A percentile compares a stretch with the other conserved stretches of the same genome.
These are phyloP conservation scores for Climacteris rufus DNA, from an alignment of 2,113 vertebrate genomes.

Conservation along the genomic window DNA sequence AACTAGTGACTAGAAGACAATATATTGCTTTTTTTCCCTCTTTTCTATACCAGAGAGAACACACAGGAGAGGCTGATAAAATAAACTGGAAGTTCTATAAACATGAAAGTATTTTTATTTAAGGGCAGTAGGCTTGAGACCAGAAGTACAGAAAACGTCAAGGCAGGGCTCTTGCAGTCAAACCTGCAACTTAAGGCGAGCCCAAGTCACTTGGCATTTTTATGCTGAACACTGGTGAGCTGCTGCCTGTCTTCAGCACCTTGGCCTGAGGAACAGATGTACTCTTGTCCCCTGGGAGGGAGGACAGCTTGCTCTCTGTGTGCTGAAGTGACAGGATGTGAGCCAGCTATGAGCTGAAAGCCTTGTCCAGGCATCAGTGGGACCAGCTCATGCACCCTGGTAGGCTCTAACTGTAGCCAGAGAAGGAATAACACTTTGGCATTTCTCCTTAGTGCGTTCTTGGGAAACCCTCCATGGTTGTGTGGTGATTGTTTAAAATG, in stretches of 20 bases:
- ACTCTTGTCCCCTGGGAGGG: not conserved
- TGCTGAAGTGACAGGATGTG: not conserved
- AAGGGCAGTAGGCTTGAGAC: not conserved
- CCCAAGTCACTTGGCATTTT: not conserved
- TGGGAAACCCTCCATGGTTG: not conserved
- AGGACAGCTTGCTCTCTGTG: not conserved
- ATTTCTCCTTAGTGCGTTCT: not conserved
- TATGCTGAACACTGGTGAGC: not conserved
- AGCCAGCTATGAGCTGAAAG: not conserved
- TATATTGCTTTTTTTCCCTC: not conserved
- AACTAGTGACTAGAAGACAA: conserved; percentile 20
- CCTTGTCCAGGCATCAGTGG: not conserved
- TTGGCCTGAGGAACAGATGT: conserved; percentile 20
- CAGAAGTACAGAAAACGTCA: not conserved
- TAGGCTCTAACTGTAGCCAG: not conserved
- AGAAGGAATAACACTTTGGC: not conserved
- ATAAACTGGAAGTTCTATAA: not conserved
- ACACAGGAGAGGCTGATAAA: not conserved
- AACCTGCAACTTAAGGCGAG: not conserved
- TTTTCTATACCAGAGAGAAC: not conserved
- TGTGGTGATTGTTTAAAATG: not conserved
- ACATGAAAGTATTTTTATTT: not conserved
- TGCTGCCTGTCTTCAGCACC: not conserved
- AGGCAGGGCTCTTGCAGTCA: not conserved
- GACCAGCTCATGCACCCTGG: not conserved